phyloP scores from a whole-genome alignment of 1,140 invertebrate genomes.

The Drosophila pallidifrons region DNA sequence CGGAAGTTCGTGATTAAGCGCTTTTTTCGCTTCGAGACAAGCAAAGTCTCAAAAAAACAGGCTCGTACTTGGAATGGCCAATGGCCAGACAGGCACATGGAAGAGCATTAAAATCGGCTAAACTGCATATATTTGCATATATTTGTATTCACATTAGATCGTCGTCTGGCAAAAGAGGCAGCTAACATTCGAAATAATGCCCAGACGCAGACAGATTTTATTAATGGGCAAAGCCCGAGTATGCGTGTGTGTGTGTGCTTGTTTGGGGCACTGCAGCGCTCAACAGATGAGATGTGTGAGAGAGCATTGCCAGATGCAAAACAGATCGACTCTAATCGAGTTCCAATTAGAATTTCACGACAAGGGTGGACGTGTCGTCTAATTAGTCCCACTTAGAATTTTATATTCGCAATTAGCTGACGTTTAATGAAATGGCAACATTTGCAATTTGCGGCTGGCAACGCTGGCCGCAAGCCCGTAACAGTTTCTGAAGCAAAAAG shows the following conservation, averaged over 20 bases:
- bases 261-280: constrained; percentile 19
- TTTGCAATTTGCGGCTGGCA: constrained; percentile 55
- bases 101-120: constrained; percentile 34
- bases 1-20: constrained; percentile 80
- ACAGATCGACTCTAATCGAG: background rate
- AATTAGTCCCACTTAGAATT: constrained; percentile 8
- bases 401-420: constrained; percentile 16
- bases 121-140: constrained; percentile 22
- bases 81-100: constrained; percentile 50
- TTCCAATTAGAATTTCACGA: background rate
- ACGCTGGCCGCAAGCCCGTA: constrained; percentile 47
- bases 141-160: constrained; percentile 57
- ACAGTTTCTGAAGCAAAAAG: constrained; percentile 79
- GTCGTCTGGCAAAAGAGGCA: constrained; percentile 37
- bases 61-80: constrained; percentile 48
- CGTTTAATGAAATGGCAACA: constrained; percentile 19
- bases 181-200: constrained; percentile 28
- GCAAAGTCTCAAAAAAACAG: constrained; percentile 43
- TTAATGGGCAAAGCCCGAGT: constrained; percentile 56
- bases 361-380: background rate
- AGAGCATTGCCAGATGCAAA: constrained; percentile 58
- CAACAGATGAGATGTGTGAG: constrained; percentile 58
- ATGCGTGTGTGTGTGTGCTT: background rate
- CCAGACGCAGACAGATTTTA: constrained; percentile 56
- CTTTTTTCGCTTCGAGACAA: constrained; percentile 4